Evolutionary conservation across 2,113 vertebrate species (phyloP).

Genomic region (Alligator sinensis): DNA sequence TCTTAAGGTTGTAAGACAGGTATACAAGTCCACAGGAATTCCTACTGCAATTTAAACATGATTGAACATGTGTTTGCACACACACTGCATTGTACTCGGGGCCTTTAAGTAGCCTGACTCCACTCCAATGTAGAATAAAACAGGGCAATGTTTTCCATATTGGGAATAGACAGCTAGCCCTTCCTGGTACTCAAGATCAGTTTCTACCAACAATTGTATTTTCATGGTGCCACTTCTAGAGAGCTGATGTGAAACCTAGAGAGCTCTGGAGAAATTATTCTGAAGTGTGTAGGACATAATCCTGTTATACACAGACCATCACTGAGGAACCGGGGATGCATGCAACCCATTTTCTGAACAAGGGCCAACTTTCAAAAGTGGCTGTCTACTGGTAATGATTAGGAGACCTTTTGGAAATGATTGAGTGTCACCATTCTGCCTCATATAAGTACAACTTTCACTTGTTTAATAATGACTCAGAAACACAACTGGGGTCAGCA

Average conservation of each 20-base stretch:
- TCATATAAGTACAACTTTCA: background rate
- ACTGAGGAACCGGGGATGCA: background rate
- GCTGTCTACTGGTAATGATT: background rate
- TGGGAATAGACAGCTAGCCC: background rate
- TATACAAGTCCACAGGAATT: background rate
- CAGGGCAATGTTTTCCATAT: background rate
- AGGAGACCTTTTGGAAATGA: background rate
- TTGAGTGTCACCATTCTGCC: background rate
- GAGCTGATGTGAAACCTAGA: background rate
- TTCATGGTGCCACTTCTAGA: background rate
- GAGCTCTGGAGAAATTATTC: background rate
- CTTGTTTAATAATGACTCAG: background rate
- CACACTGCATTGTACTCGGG: background rate
- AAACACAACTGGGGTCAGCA: background rate
- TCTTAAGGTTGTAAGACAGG: no score
- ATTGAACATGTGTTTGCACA: rapidly evolving
- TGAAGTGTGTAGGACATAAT: background rate
- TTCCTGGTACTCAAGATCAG: background rate
- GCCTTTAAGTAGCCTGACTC: background rate
- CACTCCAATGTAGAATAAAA: background rate
- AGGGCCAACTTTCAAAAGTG: background rate
- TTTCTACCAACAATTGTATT: background rate
- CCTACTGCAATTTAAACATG: background rate
- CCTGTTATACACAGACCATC: background rate
- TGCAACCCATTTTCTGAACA: rapidly evolving